These are phyloP conservation scores for Dolichotis patagonum DNA, from an alignment of 2,113 vertebrate genomes.

Conservation along the genomic window DNA sequence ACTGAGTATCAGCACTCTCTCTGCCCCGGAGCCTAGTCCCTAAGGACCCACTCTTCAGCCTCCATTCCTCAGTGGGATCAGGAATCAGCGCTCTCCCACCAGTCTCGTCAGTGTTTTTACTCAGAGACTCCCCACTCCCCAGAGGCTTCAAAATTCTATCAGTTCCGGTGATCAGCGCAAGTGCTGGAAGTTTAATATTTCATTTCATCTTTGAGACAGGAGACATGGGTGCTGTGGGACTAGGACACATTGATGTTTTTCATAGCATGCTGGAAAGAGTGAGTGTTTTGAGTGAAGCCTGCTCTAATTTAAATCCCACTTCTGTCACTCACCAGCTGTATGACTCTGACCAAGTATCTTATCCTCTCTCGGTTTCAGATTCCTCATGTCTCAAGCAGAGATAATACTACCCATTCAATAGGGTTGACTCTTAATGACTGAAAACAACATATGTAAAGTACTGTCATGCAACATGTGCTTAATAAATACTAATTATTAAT, in stretches of 20 bases:
- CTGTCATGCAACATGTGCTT: background rate
- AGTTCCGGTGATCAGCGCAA: background rate
- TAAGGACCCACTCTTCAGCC: accelerated
- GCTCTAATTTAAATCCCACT: background rate
- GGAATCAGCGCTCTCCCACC: background rate
- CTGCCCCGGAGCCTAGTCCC: background rate
- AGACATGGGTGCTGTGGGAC: background rate
- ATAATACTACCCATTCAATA: background rate
- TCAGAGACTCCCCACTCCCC: background rate
- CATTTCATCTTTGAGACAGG: background rate
- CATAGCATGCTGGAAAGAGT: background rate
- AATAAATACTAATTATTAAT: background rate
- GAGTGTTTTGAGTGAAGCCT: background rate
- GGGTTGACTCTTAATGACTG: background rate
- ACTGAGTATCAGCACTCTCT: background rate
- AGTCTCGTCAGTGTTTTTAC: background rate
- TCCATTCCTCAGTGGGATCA: background rate
- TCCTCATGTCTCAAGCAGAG: background rate
- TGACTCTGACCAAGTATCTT: background rate
- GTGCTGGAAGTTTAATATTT: background rate
- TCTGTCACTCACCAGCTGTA: background rate
- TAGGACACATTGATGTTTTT: background rate
- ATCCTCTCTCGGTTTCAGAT: background rate
- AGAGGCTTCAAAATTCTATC: background rate
- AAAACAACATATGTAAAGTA: background rate